Conservation (phyloP, 2,797 vertebrate species). For the Benthosema pterotum region DNA sequence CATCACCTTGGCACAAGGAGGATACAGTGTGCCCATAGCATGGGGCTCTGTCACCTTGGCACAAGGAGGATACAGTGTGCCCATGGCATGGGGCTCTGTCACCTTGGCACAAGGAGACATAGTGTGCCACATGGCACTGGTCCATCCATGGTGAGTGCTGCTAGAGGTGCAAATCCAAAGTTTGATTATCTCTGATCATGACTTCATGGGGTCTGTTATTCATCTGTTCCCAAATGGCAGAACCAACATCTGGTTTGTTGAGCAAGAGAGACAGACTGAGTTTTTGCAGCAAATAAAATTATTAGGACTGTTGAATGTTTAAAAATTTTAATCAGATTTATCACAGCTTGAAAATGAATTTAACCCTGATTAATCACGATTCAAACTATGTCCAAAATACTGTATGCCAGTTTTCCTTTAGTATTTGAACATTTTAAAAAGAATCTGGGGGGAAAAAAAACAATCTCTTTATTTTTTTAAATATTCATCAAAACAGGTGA, state of each 20-base stretch:
- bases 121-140: constrained; percentile 52
- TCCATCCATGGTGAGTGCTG: constrained; percentile 60
- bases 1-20: constrained; percentile 49
- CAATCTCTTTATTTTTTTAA: too few species aligned
- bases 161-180: constrained; percentile 32
- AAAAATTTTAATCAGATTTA: too few species aligned
- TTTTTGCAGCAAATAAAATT: background rate
- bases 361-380: too few species aligned
- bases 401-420: too few species aligned
- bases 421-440: too few species aligned
- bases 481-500: too few species aligned
- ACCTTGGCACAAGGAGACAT: constrained; percentile 51
- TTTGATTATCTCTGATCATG: background rate
- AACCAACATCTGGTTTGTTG: background rate
- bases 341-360: too few species aligned
- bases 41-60: constrained; percentile 52
- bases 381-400: too few species aligned
- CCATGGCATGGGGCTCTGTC: constrained; percentile 47
- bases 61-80: constrained; percentile 60
- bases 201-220: background rate
- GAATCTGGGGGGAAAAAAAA: too few species aligned
- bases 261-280: background rate
- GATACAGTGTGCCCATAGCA: constrained; percentile 61
- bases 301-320: too few species aligned
- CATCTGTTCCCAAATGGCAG: background rate